These are phyloP conservation scores for Prietella phreatophila DNA, from an alignment of 2,113 vertebrate species.

Conservation along the genomic window DNA sequence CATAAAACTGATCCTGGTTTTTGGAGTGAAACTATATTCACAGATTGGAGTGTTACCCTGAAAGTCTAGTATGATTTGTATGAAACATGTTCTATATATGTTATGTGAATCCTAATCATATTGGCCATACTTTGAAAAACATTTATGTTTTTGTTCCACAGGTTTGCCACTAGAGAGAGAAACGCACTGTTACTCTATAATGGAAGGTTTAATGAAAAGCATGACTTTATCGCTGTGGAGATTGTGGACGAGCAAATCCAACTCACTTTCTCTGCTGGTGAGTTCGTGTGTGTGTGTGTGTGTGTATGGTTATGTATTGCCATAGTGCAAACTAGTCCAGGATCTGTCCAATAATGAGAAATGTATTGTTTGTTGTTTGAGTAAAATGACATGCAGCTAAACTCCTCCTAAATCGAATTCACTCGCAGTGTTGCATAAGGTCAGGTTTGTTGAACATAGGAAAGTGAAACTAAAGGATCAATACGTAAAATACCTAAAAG, in stretches of 20 bases:
- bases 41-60: background rate
- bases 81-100: background rate
- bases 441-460: background rate
- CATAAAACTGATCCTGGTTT: background rate
- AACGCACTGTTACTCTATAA: conserved; percentile 81
- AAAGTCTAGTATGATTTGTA: background rate
- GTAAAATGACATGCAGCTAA: background rate
- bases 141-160: conserved; percentile 46
- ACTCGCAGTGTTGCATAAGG: background rate
- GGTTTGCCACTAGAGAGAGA: conserved; percentile 80
- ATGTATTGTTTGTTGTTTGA: background rate
- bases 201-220: conserved; percentile 82
- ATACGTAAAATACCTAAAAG: background rate
- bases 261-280: conserved; percentile 84
- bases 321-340: background rate
- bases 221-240: conserved; percentile 85
- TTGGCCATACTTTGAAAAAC: background rate
- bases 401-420: background rate
- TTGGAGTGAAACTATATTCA: background rate
- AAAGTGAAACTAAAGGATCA: background rate
- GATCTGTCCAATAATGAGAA: background rate
- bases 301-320: background rate
- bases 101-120: background rate
- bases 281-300: conserved; percentile 20
- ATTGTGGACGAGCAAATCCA: conserved; percentile 81